These are phyloP conservation scores for Ophion costatus DNA, from an alignment of 2,888 invertebrate species.

Conservation along the genomic window DNA sequence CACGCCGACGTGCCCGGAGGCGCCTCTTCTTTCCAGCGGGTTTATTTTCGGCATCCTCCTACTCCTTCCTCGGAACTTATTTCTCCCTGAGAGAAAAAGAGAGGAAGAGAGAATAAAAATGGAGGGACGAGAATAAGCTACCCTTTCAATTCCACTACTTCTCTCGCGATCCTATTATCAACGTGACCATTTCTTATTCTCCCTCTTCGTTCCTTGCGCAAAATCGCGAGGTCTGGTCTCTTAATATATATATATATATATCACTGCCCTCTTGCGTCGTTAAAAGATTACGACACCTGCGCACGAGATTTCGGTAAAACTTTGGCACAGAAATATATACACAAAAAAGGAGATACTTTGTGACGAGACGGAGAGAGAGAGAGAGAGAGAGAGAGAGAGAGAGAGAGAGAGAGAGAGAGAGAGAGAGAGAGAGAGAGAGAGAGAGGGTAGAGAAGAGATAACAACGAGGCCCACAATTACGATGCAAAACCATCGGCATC, in stretches of 20 bases:
- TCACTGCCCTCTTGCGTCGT: conserved; percentile 15
- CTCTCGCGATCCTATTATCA: conserved; percentile 40
- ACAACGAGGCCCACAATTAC: conserved; percentile 77
- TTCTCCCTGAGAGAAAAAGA: conserved; percentile 25
- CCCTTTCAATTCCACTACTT: conserved; percentile 48
- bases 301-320: conserved; percentile 34
- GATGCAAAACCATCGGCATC: conserved; percentile 74
- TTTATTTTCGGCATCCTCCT: conserved; percentile 69
- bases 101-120: conserved; percentile 20
- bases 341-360: conserved; percentile 13
- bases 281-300: conserved; percentile 52
- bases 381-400: conserved; percentile 33
- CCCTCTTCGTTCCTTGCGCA: background rate
- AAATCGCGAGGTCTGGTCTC: background rate
- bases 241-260: background rate
- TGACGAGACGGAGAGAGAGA: conserved; percentile 17
- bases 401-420: conserved; percentile 23
- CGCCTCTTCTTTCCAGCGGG: conserved; percentile 56
- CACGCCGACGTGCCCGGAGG: conserved; percentile 64
- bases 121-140: conserved; percentile 22
- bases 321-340: background rate
- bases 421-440: background rate
- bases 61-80: conserved; percentile 44
- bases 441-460: conserved; percentile 58
- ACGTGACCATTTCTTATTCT: conserved; percentile 10